Evolutionary conservation across 2,113 vertebrate species (phyloP), one percentile per base, ranked within the genome.

Genomic region (Corapipo altera): DNA sequence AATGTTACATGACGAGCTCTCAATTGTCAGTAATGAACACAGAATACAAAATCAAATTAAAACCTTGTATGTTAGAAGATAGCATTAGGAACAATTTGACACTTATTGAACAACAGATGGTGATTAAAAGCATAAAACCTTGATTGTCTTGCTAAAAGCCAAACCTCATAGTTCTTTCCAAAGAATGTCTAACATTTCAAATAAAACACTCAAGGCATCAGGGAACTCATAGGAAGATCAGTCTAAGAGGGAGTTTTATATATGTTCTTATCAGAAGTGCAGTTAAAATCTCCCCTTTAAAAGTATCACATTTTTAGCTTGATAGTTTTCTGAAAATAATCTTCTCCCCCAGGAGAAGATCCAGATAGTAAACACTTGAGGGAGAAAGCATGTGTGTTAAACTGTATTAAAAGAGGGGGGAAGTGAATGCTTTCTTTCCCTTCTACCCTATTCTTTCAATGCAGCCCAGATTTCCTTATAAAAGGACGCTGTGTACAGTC

Each of bases 61-160:
- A 97, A 74, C 66, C 73, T 84, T 2, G 43, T 96, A 95, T 97
- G 95, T 92, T 97, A 95, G 90, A 97, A 96, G 91, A 97, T 89
- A 96, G 69, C 95, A 96, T 98, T 97, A 98, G 95, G 95, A 98
- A 95, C 57, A 91, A 97, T 97, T 97, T 98, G 97, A 98, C 97
- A 97, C 98, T 97, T 98, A 97, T 97, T 97, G 98, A 98, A 96
- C 95, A 98, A 97, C 98, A 98, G 97, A 98, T 98, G 97, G 97
- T 91, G 93, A 98, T 98, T 98, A 98, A 97, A 98, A 98, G 91
- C 97, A 96, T 97, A 96, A 98, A 98, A 97, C 81, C 78, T 96
- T 95, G 93, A 97, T 96, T 98, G 96, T 97, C 92, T 97, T 97
- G 92, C 97, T 97, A 92, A 97, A 98, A 97, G 88, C 77, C 81